Base-by-base conservation (phyloP, 2,888 invertebrate species). In the Girardia tigrina region DNA sequence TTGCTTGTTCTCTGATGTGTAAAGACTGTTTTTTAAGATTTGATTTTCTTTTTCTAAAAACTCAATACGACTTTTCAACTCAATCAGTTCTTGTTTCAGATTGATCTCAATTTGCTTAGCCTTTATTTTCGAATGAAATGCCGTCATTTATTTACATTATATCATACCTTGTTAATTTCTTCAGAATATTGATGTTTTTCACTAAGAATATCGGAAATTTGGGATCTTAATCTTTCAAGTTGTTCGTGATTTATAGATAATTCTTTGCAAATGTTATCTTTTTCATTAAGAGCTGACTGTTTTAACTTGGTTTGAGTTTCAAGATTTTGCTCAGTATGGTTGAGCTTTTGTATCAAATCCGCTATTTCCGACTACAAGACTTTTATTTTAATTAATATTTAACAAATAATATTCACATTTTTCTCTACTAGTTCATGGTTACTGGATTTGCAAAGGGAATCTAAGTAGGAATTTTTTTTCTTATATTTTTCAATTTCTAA, bases 1-100 rank as follows among this genome's bases (percentile, higher is more conserved):
- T 8, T 56, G 56, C 4, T 4, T 12, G 23, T 16, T 56, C 16
- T 36, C 36, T 12, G 8, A 36, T 36, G 36, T 16, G 16, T 36
- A 12, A 36, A 36, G 36, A 36, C 16, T 8, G 23, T 56, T 23
- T 20, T 56, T 56, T n/a, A 56, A 56, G 23, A 16, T 16, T 4
- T n/a, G 56, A 56, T 82, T 82, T 73, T 85, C 83, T 26, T 79
- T 78, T 78, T 83, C 81, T 29, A 83, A 78, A 23, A 81, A 80
- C 71, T 79, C 87, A 71, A 80, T 83, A 79, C 77, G 82, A 0
- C 79, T 79, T 42, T 80, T 80, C 42, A 83, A 79, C 73, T 86
- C 84, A 72, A 86, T 85, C 42, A 79, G 79, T 29, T 81, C 77
- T n/a, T 82, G 81, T 76, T 81, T 42, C 69, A 74, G n/a, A 16